Percentiles rank a stretch among this genome's conserved stretches.
phyloP scores from a whole-genome alignment of 2,888 invertebrate species.

The Drosophila meridiana region DNA sequence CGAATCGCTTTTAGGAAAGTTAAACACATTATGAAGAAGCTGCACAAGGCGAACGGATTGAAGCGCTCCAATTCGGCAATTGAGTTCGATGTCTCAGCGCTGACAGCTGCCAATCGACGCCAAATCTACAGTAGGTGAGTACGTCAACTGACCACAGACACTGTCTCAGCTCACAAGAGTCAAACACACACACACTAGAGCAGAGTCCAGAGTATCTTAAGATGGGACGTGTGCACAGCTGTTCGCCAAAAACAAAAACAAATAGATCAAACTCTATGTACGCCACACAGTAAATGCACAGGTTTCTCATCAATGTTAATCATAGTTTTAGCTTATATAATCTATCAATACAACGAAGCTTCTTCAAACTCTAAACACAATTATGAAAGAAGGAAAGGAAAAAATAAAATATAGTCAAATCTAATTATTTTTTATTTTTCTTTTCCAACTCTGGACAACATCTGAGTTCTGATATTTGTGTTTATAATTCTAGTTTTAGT shows the following conservation, averaged over 20 bases:
- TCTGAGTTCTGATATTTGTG: slow-evolving; percentile 17
- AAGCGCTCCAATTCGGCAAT: slow-evolving; percentile 89
- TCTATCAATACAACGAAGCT: slow-evolving; percentile 42
- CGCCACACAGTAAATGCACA: slow-evolving; percentile 55
- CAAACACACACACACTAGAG: slow-evolving; percentile 25
- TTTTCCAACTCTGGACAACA: slow-evolving; percentile 3
- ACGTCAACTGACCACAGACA: slow-evolving; percentile 33
- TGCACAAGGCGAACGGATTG: slow-evolving; percentile 85
- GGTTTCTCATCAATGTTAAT: slow-evolving; percentile 41
- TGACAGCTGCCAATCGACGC: slow-evolving; percentile 88
- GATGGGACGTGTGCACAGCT: slow-evolving; percentile 52
- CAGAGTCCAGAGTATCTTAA: slow-evolving; percentile 35
- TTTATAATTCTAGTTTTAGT: neutral
- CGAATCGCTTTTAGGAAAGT: slow-evolving; percentile 77
- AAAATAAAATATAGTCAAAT: neutral
- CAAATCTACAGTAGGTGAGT: slow-evolving; percentile 87
- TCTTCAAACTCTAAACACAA: slow-evolving; percentile 31
- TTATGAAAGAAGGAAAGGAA: slow-evolving; percentile 12
- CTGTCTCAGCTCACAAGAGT: slow-evolving; percentile 8
- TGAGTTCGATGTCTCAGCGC: slow-evolving; percentile 88
- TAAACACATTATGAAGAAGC: slow-evolving; percentile 86
- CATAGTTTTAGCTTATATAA: slow-evolving; percentile 32
- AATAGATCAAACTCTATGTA: neutral
- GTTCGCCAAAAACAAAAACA: slow-evolving; percentile 26
- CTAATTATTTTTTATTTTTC: slow-evolving; percentile 34